These are phyloP conservation scores for Styela clava DNA, from an alignment of 23 tunicate genomes.

Conservation along the genomic window DNA sequence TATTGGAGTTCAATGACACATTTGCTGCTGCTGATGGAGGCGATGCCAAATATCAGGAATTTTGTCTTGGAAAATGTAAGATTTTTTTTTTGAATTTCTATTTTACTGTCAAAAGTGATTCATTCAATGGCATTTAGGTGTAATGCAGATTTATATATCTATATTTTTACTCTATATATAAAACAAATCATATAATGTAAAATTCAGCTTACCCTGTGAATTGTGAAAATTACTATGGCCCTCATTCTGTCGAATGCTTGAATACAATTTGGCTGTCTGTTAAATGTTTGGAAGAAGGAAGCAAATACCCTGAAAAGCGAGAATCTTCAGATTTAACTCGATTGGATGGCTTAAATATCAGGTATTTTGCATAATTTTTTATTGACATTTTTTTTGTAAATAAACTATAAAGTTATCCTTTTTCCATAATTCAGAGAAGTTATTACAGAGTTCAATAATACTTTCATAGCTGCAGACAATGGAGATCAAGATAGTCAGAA, in stretches of 20 bases:
- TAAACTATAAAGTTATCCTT: background rate
- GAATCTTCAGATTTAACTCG: background rate
- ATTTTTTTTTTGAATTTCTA: too few relatives aligned
- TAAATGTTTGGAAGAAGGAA: too few relatives aligned
- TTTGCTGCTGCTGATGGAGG: constrained; percentile 15
- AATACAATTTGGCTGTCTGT: background rate
- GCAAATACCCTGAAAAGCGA: constrained; percentile 28
- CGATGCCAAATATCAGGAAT: background rate
- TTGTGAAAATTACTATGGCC: constrained; percentile 26
- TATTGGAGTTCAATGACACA: background rate
- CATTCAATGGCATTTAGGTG: too few relatives aligned
- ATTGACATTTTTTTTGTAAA: background rate
- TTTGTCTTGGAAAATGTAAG: constrained; percentile 7
- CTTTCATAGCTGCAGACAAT: constrained; percentile 4
- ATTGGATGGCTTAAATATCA: background rate
- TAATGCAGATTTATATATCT: too few relatives aligned
- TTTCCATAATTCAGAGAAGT: background rate
- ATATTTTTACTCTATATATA: too few relatives aligned
- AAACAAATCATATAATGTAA: too few relatives aligned
- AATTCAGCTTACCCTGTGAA: constrained; percentile 16
- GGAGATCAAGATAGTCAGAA: background rate
- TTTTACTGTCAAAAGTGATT: too few relatives aligned
- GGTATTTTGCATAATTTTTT: background rate
- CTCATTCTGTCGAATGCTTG: constrained; percentile 29
- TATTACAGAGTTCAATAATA: background rate